Conservation (phyloP, 2,113 vertebrate genomes). For the Epinephelus lanceolatus region DNA sequence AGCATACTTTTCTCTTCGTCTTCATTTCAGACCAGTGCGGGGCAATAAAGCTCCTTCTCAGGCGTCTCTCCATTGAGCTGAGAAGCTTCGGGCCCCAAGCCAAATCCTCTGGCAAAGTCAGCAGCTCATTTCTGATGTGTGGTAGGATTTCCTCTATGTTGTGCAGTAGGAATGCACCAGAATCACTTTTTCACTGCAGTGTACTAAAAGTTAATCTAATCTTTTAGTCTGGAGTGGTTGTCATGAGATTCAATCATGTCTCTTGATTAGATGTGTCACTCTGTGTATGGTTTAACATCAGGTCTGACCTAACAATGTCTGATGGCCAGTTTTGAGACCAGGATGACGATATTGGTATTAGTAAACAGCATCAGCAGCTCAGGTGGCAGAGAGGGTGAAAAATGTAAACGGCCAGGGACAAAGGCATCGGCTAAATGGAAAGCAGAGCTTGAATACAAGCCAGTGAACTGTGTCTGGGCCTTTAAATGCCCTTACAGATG, state of each 20-base stretch:
- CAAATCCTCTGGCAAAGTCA: conserved; percentile 76
- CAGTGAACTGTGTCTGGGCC: conserved; percentile 13
- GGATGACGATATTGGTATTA: not conserved
- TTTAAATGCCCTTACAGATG: conserved; percentile 7
- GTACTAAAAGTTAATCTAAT: not conserved
- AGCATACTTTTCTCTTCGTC: conserved; percentile 26
- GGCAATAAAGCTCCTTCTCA: conserved; percentile 52
- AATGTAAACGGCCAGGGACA: not conserved
- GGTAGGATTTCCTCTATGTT: conserved; percentile 54
- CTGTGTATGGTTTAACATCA: not conserved
- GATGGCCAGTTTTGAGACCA: not conserved
- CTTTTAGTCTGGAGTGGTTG: not conserved
- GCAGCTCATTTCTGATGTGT: conserved; percentile 65
- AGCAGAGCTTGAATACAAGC: conserved; percentile 11
- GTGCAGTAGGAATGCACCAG: conserved; percentile 50
- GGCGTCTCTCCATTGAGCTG: conserved; percentile 55
- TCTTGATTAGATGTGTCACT: not conserved
- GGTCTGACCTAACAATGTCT: not conserved
- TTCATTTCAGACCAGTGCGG: conserved; percentile 43
- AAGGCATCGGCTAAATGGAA: conserved; percentile 22
- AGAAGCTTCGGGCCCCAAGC: conserved; percentile 62
- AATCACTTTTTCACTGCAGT: conserved; percentile 32
- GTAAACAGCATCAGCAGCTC: not conserved
- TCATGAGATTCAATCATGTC: not conserved
- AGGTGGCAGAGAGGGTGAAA: not conserved